Conservation (phyloP, 2,888 invertebrate species). For the Pyrrhosoma nymphula region DNA sequence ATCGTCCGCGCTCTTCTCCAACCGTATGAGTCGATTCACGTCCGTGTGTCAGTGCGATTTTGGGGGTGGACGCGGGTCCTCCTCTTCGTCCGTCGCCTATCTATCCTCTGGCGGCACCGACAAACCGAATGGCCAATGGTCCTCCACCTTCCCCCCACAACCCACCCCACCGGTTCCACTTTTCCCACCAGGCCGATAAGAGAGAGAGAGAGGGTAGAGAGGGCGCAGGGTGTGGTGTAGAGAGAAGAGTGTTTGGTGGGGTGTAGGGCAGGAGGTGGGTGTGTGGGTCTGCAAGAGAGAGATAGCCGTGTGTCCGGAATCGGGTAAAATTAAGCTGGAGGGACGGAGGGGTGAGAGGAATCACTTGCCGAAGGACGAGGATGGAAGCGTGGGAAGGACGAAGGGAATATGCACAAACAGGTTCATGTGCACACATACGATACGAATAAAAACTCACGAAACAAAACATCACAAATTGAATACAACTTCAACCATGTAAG, state of each 20-base stretch:
- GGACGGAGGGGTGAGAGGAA: neutral
- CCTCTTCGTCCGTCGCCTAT: neutral
- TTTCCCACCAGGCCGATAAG: neutral
- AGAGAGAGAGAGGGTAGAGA: neutral
- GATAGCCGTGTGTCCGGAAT: too few relatives aligned
- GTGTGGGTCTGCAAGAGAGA: too few relatives aligned
- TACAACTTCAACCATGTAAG: too few relatives aligned
- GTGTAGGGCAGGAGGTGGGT: neutral
- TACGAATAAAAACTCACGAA: too few relatives aligned
- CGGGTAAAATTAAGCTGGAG: neutral
- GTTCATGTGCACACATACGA: too few relatives aligned
- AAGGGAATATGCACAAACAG: too few relatives aligned
- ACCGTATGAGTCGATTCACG: too few relatives aligned
- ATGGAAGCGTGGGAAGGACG: neutral
- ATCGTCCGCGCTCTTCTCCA: neutral
- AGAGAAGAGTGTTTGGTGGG: too few relatives aligned
- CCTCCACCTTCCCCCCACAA: neutral
- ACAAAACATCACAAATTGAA: too few relatives aligned
- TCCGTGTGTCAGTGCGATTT: too few relatives aligned
- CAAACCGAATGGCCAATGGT: conserved; percentile 66
- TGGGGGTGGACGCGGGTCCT: neutral
- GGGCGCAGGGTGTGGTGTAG: neutral
- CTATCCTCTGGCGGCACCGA: neutral
- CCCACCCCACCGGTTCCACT: neutral
- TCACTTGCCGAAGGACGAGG: neutral